A percentile compares a stretch with the other conserved stretches of the same genome.
phyloP scores from a whole-genome alignment of 2,113 vertebrate genomes.

The Gadus chalcogrammus region DNA sequence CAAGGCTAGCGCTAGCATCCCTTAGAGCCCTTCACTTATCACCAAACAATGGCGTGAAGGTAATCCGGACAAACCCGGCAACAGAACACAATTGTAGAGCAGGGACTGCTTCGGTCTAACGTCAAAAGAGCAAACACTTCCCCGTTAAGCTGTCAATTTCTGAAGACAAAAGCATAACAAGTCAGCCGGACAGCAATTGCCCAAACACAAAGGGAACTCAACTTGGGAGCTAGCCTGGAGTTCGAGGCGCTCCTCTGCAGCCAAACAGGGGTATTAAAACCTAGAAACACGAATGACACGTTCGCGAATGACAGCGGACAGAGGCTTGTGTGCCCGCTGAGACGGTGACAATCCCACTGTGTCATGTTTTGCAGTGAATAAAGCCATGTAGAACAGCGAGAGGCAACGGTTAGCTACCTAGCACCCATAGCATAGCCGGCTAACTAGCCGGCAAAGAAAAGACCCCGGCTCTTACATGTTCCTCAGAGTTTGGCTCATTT shows the following conservation, averaged over 20 bases:
- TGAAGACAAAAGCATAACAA: conserved; percentile 37
- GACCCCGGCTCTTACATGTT: conserved; percentile 74
- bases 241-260: conserved; percentile 38
- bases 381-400: conserved; percentile 35
- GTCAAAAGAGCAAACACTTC: background rate
- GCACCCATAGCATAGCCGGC: conserved; percentile 37
- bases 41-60: no score
- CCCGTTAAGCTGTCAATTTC: background rate
- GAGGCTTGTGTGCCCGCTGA: background rate
- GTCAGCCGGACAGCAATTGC: conserved; percentile 42
- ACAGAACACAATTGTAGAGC: no score
- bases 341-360: conserved; percentile 28
- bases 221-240: conserved; percentile 59
- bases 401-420: conserved; percentile 65
- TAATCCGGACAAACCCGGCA: no score
- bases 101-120: no score
- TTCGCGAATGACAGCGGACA: background rate
- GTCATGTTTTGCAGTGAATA: conserved; percentile 9
- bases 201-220: conserved; percentile 76
- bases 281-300: conserved; percentile 5
- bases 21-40: no score
- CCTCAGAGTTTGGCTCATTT: conserved; percentile 67
- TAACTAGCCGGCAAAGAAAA: conserved; percentile 59
- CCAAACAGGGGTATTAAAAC: conserved; percentile 26
- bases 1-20: background rate